These are phyloP conservation scores for Cerastis rubricosa DNA, from an alignment of 2,888 invertebrate genomes.

Conservation along the genomic window DNA sequence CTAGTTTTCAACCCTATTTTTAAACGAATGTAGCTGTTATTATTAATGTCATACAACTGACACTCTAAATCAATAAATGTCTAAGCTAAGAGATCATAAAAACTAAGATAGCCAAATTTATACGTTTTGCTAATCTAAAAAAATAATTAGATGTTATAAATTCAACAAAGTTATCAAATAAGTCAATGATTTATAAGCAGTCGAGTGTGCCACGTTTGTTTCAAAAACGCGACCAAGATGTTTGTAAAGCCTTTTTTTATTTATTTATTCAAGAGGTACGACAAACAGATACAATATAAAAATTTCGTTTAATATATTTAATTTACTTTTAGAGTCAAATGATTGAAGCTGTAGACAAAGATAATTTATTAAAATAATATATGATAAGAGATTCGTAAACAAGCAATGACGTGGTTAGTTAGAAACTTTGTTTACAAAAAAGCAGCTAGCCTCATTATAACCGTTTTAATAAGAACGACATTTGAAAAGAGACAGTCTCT, in stretches of 20 bases:
- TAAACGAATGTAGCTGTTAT: neutral
- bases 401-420: neutral
- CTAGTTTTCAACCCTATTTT: neutral
- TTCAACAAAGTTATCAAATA: neutral
- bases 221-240: slow-evolving; percentile 21
- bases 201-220: neutral
- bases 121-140: neutral
- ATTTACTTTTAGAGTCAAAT: neutral
- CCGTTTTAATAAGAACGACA: neutral
- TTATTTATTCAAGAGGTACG: no score
- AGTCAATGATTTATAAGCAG: slow-evolving; percentile 7
- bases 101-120: neutral
- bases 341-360: neutral
- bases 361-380: slow-evolving; percentile 3
- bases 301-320: no score
- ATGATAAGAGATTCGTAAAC: neutral
- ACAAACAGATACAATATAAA: no score
- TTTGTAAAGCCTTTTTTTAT: neutral
- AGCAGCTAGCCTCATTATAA: neutral
- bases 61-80: neutral
- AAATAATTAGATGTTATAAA: neutral
- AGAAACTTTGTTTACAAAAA: neutral
- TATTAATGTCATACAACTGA: neutral
- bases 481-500: neutral
- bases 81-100: neutral